phyloP scores from a whole-genome alignment of 2,797 vertebrate genomes.

The Meda fulgida region DNA sequence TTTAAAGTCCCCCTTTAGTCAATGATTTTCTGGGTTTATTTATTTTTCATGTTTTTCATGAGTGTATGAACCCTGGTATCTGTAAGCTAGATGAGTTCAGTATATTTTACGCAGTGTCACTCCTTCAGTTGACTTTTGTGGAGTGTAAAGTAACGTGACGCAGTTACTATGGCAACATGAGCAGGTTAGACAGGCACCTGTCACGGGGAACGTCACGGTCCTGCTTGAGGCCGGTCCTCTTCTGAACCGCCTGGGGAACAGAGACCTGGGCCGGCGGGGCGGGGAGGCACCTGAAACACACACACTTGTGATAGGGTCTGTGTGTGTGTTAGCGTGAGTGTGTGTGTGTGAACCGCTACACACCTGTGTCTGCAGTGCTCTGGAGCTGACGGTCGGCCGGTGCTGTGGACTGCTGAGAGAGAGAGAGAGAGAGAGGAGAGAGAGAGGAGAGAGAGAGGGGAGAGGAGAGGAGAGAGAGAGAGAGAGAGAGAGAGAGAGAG shows the following conservation, averaged over 20 bases:
- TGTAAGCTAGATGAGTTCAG: not conserved
- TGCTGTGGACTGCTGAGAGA: not conserved
- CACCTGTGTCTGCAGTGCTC: not conserved
- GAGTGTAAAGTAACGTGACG: not conserved
- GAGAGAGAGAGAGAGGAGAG: not conserved
- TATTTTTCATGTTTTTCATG: not conserved
- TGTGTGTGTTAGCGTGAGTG: not conserved
- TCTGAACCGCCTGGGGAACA: slow-evolving; percentile 66
- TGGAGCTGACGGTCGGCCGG: not conserved
- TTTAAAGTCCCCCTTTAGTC: too few relatives aligned
- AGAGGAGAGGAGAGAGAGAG: too few relatives aligned
- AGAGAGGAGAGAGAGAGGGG: too few relatives aligned
- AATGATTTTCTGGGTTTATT: too few relatives aligned
- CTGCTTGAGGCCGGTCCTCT: slow-evolving; percentile 63
- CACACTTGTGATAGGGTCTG: not conserved
- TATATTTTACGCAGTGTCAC: not conserved
- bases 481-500: too few relatives aligned
- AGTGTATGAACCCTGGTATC: not conserved
- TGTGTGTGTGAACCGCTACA: not conserved
- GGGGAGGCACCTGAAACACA: slow-evolving; percentile 51
- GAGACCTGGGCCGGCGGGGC: slow-evolving; percentile 72
- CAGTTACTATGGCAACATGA: too few relatives aligned
- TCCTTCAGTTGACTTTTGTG: not conserved
- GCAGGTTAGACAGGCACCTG: slow-evolving; percentile 65
- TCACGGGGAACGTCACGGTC: slow-evolving; percentile 62